Evolutionary conservation across 2,113 vertebrate genomes (phyloP).

Genomic region (Psephotus haematonotus): DNA sequence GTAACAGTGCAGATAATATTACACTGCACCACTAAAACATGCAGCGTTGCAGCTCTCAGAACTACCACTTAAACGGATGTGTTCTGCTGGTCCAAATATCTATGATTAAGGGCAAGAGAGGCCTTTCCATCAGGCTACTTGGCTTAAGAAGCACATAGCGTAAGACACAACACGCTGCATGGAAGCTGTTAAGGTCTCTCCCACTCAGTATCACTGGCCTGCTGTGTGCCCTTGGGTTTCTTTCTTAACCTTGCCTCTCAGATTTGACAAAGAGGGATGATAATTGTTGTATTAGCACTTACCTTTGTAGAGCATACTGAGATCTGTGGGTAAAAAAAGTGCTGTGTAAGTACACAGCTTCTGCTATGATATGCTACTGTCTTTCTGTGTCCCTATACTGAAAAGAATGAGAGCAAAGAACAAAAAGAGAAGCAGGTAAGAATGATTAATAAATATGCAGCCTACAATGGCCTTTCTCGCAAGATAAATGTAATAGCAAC

Average conservation of each 20-base stretch:
- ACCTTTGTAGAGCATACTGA: background rate
- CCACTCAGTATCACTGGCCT: background rate
- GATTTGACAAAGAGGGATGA: background rate
- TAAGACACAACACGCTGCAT: background rate
- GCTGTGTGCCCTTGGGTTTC: background rate
- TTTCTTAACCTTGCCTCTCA: background rate
- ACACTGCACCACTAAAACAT: background rate
- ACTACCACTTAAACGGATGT: background rate
- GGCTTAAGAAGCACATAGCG: background rate
- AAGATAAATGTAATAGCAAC: background rate
- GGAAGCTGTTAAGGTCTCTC: background rate
- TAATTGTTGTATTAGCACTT: background rate
- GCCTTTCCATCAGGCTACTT: background rate
- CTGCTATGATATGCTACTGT: background rate
- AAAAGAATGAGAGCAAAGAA: background rate
- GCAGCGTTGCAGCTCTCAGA: background rate
- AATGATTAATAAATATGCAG: conserved; percentile 41
- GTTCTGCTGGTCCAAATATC: background rate
- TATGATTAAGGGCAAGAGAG: background rate
- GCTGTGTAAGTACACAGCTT: background rate
- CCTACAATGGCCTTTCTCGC: background rate
- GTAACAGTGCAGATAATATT: background rate
- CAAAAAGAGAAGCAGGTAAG: conserved; percentile 14
- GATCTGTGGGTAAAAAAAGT: background rate
- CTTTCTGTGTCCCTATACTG: background rate